Evolutionary conservation across 64 coral and sea anemone species (phyloP), one percentile per base, ranked within the genome.

Genomic region (Stylophora pistillata): DNA sequence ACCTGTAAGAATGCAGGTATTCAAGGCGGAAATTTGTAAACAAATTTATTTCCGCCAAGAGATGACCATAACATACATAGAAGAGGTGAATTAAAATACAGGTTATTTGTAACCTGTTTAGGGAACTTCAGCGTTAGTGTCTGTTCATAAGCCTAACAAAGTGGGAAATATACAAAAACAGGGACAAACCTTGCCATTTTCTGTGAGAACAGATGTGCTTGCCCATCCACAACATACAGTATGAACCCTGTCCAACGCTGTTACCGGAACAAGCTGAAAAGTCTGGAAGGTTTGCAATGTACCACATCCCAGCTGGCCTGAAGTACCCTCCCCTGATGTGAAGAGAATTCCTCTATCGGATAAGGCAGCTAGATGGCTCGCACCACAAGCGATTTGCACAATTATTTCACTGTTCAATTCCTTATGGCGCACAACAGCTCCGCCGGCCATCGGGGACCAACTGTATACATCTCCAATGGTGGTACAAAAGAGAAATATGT

Each of bases 311-410:
- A 95, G 32, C 32, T 95, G 94, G 5, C 89, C 94, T 12, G 74
- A 69, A 56, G 20, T 12, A 3, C 89, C 89, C 72, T 71, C 25
- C 23, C 94, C 94, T 14, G 78, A 88, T 6, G 94, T 89, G 31
- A 73, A 92, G 14, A 95, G 52, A 7, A 16, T 59, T 23, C 94
- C 89, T 70, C 60, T 74, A 64, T 91, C 73, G 82, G 85, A 90
- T 41, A 95, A 54, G 33, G 89, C 94, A 32, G 73, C 89, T 66
- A 85, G 55, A 33, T 95, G 94, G 23, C 17, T 65, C 13, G 77
- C 79, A 11, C 94, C 94, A 89, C 94, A 95, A 17, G 86, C 89
- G 64, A 95, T 85, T 61, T 95, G 94, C 14, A 95, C 81, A 10
- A 91, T 73, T 74, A 91, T 91, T 76, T 76, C 53, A 57, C 25